Percentiles rank a stretch among this genome's conserved stretches.
These are phyloP conservation scores for Hippoglossus stenolepis DNA, from an alignment of 2,113 vertebrate genomes.

Conservation along the genomic window DNA sequence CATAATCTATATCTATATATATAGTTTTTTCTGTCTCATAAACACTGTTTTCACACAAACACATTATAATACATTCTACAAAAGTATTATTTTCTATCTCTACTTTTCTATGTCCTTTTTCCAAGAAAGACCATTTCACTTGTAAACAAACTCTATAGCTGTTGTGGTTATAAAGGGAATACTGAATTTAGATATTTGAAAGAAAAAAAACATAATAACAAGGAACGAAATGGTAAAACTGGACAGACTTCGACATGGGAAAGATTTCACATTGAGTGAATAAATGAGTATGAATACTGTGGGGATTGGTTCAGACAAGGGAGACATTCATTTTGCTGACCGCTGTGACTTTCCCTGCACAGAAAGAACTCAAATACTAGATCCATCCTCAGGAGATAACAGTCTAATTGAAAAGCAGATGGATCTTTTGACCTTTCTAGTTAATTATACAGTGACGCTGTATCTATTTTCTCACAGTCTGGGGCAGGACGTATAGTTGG, in stretches of 20 bases:
- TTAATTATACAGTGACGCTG: conserved; percentile 64
- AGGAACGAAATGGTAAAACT: background rate
- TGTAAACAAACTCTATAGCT: no score
- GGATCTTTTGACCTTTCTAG: conserved; percentile 64
- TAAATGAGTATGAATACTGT: conserved; percentile 13
- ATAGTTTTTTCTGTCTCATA: no score
- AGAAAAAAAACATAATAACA: no score
- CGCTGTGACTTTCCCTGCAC: conserved; percentile 32
- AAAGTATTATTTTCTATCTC: no score
- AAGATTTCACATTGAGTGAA: conserved; percentile 34
- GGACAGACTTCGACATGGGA: background rate
- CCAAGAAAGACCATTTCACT: no score
- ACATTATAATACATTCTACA: no score
- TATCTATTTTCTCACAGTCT: conserved; percentile 49
- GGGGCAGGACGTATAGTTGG: conserved; percentile 13
- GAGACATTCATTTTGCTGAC: conserved; percentile 54
- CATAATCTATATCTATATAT: no score
- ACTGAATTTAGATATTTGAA: no score
- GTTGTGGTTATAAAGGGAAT: no score
- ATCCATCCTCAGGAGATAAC: conserved; percentile 50
- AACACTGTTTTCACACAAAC: no score
- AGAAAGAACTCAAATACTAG: conserved; percentile 42
- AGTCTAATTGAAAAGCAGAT: conserved; percentile 67
- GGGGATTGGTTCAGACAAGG: conserved; percentile 43
- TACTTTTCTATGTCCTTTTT: no score